A percentile compares a stretch with the other conserved stretches of the same genome.
Conservation (phyloP, 2,797 vertebrate genomes). For the Lacerta viridis region DNA sequence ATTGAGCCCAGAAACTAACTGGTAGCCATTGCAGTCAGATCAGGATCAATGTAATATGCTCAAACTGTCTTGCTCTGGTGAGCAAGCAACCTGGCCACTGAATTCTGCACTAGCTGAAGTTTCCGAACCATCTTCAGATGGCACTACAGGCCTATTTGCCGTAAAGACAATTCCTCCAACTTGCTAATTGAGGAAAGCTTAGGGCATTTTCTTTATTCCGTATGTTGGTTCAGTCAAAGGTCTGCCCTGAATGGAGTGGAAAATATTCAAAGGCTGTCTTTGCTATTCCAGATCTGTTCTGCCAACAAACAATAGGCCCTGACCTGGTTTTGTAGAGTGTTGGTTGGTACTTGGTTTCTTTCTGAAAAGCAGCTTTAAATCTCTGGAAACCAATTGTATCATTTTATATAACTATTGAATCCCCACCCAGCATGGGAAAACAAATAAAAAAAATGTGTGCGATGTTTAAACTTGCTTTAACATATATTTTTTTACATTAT, state of each 20-base stretch:
- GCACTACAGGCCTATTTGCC: neutral
- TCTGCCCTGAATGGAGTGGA: slow-evolving; percentile 22
- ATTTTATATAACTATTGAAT: slow-evolving; percentile 2
- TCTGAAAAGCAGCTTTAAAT: slow-evolving; percentile 56
- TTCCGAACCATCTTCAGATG: neutral
- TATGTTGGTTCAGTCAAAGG: neutral
- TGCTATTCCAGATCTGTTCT: slow-evolving; percentile 42
- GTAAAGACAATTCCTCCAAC: slow-evolving; percentile 40
- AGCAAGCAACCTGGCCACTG: no score
- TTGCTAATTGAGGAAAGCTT: slow-evolving; percentile 16
- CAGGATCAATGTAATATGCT: no score
- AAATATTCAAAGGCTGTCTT: slow-evolving; percentile 20
- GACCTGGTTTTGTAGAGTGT: slow-evolving; percentile 57
- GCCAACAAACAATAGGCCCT: slow-evolving; percentile 36
- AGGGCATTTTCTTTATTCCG: slow-evolving; percentile 12
- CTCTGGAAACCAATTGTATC: slow-evolving; percentile 62
- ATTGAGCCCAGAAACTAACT: no score
- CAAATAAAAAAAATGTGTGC: slow-evolving; percentile 38
- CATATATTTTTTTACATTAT: slow-evolving; percentile 36
- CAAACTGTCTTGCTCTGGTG: no score
- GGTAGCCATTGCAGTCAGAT: no score
- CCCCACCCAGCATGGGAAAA: slow-evolving; percentile 36
- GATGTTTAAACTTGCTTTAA: slow-evolving; percentile 47
- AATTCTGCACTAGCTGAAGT: no score
- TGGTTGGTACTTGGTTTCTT: slow-evolving; percentile 42